These are phyloP conservation scores for Platycercus adscitus DNA, from an alignment of 2,113 vertebrate species.

Conservation along the genomic window DNA sequence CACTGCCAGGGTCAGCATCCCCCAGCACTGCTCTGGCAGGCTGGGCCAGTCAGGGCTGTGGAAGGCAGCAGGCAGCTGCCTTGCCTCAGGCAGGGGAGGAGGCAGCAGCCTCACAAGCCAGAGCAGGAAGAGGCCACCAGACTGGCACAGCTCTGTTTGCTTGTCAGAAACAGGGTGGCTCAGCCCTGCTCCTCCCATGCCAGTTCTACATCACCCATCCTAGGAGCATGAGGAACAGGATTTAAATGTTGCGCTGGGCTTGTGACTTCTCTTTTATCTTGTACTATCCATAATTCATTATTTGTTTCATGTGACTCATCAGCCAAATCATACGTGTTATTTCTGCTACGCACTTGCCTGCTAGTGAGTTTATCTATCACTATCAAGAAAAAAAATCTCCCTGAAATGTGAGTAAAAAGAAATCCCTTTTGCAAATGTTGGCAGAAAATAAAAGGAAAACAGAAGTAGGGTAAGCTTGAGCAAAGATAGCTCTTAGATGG, in stretches of 20 bases:
- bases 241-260: constrained; percentile 18
- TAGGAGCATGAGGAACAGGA: not conserved
- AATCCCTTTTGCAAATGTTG: not conserved
- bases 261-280: constrained; percentile 31
- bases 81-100: not conserved
- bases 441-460: not conserved
- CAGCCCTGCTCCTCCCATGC: not conserved
- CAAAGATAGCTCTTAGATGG: not conserved
- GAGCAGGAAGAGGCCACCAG: not conserved
- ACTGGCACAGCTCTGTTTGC: not conserved
- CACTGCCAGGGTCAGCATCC: rapidly evolving
- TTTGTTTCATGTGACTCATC: not conserved
- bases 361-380: not conserved
- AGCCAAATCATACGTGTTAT: not conserved
- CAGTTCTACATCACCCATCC: not conserved
- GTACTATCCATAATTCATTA: constrained; percentile 14
- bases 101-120: not conserved
- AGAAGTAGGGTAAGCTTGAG: not conserved
- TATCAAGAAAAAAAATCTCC: not conserved
- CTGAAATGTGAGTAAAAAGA: not conserved
- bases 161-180: not conserved
- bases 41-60: not conserved
- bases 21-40: not conserved
- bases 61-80: not conserved
- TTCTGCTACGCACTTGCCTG: not conserved